phyloP scores from a whole-genome alignment of 2,113 vertebrate species.

The Centropristis striata region DNA sequence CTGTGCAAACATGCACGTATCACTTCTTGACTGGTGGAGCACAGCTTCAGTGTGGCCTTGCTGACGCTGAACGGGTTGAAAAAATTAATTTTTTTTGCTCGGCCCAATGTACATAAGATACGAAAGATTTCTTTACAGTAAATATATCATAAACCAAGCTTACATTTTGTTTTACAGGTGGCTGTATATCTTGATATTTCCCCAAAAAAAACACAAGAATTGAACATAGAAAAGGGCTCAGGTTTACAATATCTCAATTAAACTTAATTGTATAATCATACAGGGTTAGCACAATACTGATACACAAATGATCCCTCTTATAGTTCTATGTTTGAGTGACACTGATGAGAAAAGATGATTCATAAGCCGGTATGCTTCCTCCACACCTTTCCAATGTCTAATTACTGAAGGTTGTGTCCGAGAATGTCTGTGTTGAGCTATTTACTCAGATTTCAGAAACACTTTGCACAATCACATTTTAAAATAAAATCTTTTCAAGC shows the following conservation, averaged over 20 bases:
- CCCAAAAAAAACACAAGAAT: no score
- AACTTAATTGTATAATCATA: no score
- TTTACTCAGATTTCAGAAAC: not conserved
- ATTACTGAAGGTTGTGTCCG: not conserved
- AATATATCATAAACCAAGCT: not conserved
- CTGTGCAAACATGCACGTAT: conserved; percentile 1
- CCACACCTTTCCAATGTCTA: no score
- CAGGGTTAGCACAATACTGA: no score
- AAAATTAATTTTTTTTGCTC: not conserved
- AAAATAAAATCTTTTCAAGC: not conserved
- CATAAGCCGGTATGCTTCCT: no score
- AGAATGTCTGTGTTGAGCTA: not conserved
- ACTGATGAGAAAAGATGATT: not conserved
- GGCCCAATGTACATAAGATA: not conserved
- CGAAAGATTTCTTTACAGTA: no score
- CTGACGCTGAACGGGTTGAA: no score
- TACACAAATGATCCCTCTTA: no score
- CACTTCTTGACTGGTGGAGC: not conserved
- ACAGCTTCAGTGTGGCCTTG: not conserved
- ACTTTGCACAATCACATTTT: not conserved
- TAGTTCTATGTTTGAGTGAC: not conserved
- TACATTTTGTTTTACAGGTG: not conserved
- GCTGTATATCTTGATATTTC: not conserved
- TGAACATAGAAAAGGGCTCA: no score
- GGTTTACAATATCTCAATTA: no score